A percentile compares a stretch with the other conserved stretches of the same genome.
phyloP scores from a whole-genome alignment of 2,113 vertebrate species.

The Nanorana parkeri region DNA sequence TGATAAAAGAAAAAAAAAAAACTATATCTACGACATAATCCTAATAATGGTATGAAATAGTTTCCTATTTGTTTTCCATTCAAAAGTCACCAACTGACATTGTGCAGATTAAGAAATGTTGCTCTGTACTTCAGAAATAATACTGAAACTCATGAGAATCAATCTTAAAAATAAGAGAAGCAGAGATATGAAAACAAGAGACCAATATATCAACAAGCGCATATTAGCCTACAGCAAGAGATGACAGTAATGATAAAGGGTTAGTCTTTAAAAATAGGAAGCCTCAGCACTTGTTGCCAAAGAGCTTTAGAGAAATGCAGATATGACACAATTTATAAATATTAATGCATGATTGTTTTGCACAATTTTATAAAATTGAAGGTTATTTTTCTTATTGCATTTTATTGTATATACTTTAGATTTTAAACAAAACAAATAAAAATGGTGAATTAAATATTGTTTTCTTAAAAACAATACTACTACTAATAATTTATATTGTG shows the following conservation, averaged over 20 bases:
- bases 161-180: conserved; percentile 54
- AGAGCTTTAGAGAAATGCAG: conserved; percentile 46
- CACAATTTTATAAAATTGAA: conserved; percentile 8
- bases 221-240: conserved; percentile 54
- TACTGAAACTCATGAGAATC: conserved; percentile 42
- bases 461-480: neutral
- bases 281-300: conserved; percentile 44
- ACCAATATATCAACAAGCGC: conserved; percentile 53
- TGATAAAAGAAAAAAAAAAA: conserved; percentile 56
- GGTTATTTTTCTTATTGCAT: neutral
- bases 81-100: conserved; percentile 53
- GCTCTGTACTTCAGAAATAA: conserved; percentile 47
- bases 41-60: conserved; percentile 54
- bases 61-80: conserved; percentile 54
- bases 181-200: conserved; percentile 53
- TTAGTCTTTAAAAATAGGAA: conserved; percentile 50
- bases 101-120: conserved; percentile 51
- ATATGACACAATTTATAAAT: conserved; percentile 39
- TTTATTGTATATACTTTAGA: neutral
- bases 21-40: conserved; percentile 48
- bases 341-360: neutral
- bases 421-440: neutral
- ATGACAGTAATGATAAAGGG: conserved; percentile 55
- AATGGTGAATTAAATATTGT: conserved; percentile 3
- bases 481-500: neutral